A percentile compares a stretch with the other conserved stretches of the same genome.
Evolutionary conservation across 2,113 vertebrate genomes (phyloP).

Genomic region (Otus sunia): DNA sequence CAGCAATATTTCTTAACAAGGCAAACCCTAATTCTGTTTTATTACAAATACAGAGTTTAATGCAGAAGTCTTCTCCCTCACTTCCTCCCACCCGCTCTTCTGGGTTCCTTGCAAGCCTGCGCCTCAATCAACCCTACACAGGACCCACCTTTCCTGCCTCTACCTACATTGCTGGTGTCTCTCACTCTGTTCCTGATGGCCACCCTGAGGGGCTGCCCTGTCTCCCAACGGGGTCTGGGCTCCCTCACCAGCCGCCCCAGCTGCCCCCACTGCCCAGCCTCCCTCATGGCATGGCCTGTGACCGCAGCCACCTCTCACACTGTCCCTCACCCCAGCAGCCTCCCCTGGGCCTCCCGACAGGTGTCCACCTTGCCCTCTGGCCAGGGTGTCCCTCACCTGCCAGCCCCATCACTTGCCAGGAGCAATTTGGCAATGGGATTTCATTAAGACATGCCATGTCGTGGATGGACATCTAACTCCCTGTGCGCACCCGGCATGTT

Average conservation of each 20-base stretch:
- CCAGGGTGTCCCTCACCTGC: not conserved
- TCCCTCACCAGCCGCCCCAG: accelerated
- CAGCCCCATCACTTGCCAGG: accelerated
- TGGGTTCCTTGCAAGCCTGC: accelerated
- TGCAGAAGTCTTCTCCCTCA: not conserved
- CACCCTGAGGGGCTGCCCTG: not conserved
- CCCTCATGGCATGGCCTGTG: too few relatives aligned
- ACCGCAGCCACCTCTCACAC: accelerated
- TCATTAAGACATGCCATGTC: not conserved
- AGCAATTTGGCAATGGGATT: not conserved
- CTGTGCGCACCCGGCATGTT: accelerated
- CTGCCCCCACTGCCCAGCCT: too few relatives aligned
- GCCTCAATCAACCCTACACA: not conserved
- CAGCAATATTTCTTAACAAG: not conserved
- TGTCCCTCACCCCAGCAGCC: not conserved
- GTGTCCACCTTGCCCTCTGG: not conserved
- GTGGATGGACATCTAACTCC: not conserved
- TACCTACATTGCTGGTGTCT: not conserved
- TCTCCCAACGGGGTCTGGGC: accelerated
- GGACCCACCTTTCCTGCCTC: not conserved
- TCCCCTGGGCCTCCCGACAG: accelerated
- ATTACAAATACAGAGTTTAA: not conserved
- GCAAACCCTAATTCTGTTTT: not conserved
- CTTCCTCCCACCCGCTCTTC: not conserved
- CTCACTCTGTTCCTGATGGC: not conserved